phyloP scores from a whole-genome alignment of 2,797 vertebrate genomes.

The Salarias fasciatus region DNA sequence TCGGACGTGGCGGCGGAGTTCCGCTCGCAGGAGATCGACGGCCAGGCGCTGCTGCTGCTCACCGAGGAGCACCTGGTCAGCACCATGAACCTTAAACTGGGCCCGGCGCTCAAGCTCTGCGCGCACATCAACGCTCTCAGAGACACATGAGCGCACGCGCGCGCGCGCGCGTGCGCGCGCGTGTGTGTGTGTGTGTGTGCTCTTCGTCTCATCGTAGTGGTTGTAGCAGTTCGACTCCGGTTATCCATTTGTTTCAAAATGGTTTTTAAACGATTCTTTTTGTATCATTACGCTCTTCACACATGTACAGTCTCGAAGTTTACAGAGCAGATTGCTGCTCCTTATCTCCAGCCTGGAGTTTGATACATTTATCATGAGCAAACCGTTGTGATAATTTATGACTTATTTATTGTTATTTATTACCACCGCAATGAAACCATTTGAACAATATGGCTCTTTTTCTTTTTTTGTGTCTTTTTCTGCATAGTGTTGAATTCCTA shows the following conservation, averaged over 20 bases:
- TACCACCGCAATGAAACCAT: conserved; percentile 48
- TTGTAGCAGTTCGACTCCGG: conserved; percentile 31
- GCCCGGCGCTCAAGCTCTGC: conserved; percentile 93
- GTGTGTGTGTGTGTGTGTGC: too few species aligned
- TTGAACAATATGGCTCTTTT: neutral
- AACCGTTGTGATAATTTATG: conserved; percentile 17
- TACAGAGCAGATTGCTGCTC: conserved; percentile 42
- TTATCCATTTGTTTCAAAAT: conserved; percentile 65
- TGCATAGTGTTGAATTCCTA: too few species aligned
- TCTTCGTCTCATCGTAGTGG: conserved; percentile 8
- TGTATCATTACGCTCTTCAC: conserved; percentile 28
- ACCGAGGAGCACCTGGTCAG: conserved; percentile 95
- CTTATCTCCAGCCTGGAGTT: conserved; percentile 8
- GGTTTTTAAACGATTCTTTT: conserved; percentile 39
- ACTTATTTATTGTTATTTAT: conserved; percentile 55
- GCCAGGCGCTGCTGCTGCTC: conserved; percentile 91
- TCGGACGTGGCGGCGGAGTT: conserved; percentile 88
- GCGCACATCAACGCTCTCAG: conserved; percentile 94
- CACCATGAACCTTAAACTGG: conserved; percentile 94
- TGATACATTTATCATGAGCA: conserved; percentile 35
- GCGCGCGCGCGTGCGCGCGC: too few species aligned
- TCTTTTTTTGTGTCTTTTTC: neutral
- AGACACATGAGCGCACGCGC: conserved; percentile 52
- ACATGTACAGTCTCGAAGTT: conserved; percentile 46
- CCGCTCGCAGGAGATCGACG: conserved; percentile 93